phyloP scores from a whole-genome alignment of 2,797 vertebrate species.

The Muscicapa striata region DNA sequence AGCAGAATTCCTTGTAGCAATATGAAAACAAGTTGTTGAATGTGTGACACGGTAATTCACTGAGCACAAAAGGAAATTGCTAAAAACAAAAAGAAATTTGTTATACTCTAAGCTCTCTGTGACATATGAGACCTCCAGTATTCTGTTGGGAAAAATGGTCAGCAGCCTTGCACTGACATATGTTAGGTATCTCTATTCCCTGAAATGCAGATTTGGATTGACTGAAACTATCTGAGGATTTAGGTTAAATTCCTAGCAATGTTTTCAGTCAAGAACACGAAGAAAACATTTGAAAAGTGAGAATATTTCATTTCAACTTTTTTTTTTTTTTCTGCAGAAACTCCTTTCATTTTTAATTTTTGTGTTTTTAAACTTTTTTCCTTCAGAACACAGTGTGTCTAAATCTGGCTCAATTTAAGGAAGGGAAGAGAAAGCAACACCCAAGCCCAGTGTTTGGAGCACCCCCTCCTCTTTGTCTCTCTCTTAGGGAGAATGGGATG shows the following conservation, averaged over 20 bases:
- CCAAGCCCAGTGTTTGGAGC: fast-evolving
- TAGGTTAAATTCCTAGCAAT: background rate
- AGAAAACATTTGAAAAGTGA: background rate
- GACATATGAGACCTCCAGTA: background rate
- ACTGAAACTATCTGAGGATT: background rate
- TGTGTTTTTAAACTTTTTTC: background rate
- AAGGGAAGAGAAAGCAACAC: background rate
- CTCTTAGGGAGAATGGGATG: background rate
- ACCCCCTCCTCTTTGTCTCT: background rate
- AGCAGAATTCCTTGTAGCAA: constrained; percentile 3
- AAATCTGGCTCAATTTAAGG: background rate
- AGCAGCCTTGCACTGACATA: background rate
- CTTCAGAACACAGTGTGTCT: fast-evolving
- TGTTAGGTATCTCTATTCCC: background rate
- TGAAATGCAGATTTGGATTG: background rate
- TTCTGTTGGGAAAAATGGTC: constrained; percentile 15
- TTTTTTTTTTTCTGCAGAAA: background rate
- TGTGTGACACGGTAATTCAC: constrained; percentile 26
- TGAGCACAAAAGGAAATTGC: constrained; percentile 42
- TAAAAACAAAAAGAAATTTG: constrained; percentile 51
- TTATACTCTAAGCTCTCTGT: background rate
- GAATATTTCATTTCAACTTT: background rate
- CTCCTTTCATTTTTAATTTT: fast-evolving
- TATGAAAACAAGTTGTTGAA: constrained; percentile 32
- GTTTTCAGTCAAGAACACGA: background rate